These are phyloP conservation scores for Diplolepis rosae DNA, from an alignment of 2,888 invertebrate species.

Conservation along the genomic window DNA sequence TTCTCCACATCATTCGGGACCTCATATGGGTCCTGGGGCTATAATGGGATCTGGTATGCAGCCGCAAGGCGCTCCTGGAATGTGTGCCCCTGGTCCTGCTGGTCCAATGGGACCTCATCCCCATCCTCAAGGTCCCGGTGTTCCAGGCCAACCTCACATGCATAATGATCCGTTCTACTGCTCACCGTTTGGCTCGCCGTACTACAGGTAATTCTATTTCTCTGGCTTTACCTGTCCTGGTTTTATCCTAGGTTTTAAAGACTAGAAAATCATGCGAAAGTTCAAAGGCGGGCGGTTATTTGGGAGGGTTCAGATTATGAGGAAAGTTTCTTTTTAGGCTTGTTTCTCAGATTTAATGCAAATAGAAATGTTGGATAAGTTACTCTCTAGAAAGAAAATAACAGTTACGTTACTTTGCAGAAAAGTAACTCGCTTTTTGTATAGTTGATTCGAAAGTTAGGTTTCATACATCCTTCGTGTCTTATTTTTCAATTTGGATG, in stretches of 20 bases:
- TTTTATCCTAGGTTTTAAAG: neutral
- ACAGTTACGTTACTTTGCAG: no score
- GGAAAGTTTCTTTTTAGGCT: no score
- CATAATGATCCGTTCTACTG: slow-evolving; percentile 78
- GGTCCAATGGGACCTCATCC: slow-evolving; percentile 66
- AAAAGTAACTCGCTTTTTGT: no score
- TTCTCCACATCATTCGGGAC: slow-evolving; percentile 70
- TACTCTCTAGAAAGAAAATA: no score
- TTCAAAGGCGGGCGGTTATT: neutral
- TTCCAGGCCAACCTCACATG: slow-evolving; percentile 74
- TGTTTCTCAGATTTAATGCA: no score
- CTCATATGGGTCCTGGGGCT: slow-evolving; percentile 68
- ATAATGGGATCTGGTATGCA: slow-evolving; percentile 66
- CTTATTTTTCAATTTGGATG: no score
- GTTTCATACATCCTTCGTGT: no score
- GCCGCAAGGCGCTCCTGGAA: slow-evolving; percentile 68
- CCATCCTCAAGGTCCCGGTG: slow-evolving; percentile 66
- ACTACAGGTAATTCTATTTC: slow-evolving; percentile 75
- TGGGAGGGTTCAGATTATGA: neutral
- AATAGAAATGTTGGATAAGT: no score
- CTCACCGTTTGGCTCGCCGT: slow-evolving; percentile 77
- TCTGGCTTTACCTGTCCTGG: neutral
- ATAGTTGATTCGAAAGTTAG: no score
- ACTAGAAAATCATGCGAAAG: neutral
- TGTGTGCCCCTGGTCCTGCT: slow-evolving; percentile 69